Conservation (phyloP, 2,797 vertebrate genomes). For the Pteropus rufus region DNA sequence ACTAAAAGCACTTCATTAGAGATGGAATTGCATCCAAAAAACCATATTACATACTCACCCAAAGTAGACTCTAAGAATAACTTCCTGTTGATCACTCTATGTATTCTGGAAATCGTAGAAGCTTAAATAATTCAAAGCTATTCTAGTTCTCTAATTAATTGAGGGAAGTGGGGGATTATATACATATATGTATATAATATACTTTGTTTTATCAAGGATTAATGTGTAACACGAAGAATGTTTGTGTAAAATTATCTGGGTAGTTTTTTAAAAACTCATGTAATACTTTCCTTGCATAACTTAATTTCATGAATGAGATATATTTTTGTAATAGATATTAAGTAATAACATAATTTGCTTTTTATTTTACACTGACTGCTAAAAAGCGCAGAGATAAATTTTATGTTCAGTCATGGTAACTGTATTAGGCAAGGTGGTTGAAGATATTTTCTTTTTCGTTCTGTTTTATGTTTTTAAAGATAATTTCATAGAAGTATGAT, state of each 20-base stretch:
- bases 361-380: neutral
- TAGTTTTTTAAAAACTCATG: neutral
- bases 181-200: neutral
- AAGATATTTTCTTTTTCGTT: neutral
- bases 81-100: neutral
- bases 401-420: neutral
- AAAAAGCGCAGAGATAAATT: neutral
- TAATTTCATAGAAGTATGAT: neutral
- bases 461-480: neutral
- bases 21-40: neutral
- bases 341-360: neutral
- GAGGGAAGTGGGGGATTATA: accelerated
- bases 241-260: neutral
- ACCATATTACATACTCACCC: no score
- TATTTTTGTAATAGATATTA: neutral
- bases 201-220: neutral
- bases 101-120: neutral
- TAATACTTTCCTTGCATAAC: neutral
- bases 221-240: neutral
- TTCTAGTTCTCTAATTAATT: neutral
- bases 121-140: neutral
- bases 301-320: neutral
- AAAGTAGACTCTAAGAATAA: neutral
- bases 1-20: neutral
- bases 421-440: neutral